Percentiles rank a stretch among this genome's conserved stretches.
These are phyloP conservation scores for Netelia melanura DNA, from an alignment of 2,888 invertebrate species.

Conservation along the genomic window DNA sequence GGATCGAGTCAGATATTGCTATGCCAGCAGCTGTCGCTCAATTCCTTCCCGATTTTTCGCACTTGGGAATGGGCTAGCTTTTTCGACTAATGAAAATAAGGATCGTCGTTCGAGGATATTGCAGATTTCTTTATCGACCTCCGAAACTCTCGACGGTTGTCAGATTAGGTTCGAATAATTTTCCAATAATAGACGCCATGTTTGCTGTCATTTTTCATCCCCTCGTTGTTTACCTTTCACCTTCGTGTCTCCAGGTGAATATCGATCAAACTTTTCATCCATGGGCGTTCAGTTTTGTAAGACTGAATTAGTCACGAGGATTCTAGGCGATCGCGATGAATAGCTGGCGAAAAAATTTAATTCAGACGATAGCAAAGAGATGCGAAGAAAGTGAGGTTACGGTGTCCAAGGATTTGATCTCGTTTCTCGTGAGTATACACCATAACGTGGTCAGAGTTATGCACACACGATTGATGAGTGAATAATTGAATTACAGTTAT, in stretches of 20 bases:
- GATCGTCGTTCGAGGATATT: neutral
- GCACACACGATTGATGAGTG: neutral
- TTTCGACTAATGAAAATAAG: no score
- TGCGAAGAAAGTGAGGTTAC: conserved; percentile 74
- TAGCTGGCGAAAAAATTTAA: conserved; percentile 71
- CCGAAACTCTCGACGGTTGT: neutral
- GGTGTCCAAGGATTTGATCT: conserved; percentile 77
- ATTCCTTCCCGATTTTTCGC: no score
- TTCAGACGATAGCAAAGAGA: conserved; percentile 73
- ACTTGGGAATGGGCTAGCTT: no score
- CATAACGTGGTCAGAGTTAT: no score
- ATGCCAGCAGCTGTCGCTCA: no score
- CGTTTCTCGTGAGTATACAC: conserved; percentile 77
- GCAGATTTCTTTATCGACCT: neutral
- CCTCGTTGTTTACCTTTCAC: neutral
- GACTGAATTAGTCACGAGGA: conserved; percentile 7
- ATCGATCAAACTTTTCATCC: conserved; percentile 77
- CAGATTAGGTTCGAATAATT: neutral
- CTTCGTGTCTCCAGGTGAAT: conserved; percentile 24
- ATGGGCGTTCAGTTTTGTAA: conserved; percentile 1
- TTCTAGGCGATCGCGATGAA: conserved; percentile 72
- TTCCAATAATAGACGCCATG: neutral
- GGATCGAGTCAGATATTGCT: no score
- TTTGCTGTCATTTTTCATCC: neutral
- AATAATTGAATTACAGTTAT: conserved; percentile 71